Conservation (phyloP, 2,797 vertebrate genomes). For the Helicolenus hilgendorfi region DNA sequence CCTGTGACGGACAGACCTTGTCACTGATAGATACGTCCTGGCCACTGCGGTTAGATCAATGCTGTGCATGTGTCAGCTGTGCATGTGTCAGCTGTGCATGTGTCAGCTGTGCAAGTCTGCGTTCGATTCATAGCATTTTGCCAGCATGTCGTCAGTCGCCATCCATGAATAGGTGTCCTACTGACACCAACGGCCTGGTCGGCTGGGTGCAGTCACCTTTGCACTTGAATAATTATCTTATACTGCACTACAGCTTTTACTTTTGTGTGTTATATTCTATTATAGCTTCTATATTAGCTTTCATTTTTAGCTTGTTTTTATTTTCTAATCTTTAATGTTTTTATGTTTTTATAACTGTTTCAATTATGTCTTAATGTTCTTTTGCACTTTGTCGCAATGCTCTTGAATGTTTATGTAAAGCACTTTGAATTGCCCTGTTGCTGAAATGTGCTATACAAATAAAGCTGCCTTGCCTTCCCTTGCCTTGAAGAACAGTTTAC, state of each 20-base stretch:
- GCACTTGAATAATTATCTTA: not conserved
- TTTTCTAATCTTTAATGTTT: no score
- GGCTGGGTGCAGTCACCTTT: not conserved
- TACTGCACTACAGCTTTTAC: no score
- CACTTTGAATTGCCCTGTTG: no score
- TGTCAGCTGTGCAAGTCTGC: not conserved
- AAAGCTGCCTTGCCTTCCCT: no score
- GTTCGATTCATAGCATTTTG: conserved; percentile 19
- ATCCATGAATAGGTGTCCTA: not conserved
- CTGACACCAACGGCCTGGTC: not conserved
- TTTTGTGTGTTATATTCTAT: fast-evolving
- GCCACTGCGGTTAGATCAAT: conserved; percentile 55
- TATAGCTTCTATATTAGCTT: no score
- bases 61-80: conserved; percentile 18
- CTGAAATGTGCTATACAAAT: no score
- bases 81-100: conserved; percentile 9
- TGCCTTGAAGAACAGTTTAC: no score
- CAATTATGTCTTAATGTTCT: no score
- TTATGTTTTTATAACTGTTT: no score
- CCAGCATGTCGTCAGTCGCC: not conserved
- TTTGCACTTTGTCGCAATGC: no score
- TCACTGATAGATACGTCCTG: conserved; percentile 18
- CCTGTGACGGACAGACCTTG: conserved; percentile 31
- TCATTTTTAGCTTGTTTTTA: no score
- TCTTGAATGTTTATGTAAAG: no score